Percentiles rank a stretch among this genome's conserved stretches.
Conservation (phyloP, 2,888 invertebrate genomes). For the Volucella zonaria region DNA sequence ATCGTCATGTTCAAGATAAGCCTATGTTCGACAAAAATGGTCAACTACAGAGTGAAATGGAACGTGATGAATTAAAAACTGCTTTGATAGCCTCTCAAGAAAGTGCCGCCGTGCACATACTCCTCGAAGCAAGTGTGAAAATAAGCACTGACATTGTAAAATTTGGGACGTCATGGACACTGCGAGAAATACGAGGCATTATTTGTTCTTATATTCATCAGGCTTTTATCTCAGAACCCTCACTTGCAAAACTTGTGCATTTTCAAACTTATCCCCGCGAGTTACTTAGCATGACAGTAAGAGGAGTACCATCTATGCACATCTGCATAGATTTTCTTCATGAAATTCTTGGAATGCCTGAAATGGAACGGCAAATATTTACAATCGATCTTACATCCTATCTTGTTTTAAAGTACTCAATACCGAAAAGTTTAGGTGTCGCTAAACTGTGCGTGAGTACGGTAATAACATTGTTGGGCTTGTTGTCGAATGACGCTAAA, state of each 20-base stretch:
- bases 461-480: constrained; percentile 90
- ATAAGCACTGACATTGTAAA: constrained; percentile 87
- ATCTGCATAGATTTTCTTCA: constrained; percentile 98
- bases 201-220: constrained; percentile 98
- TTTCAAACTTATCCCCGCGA: constrained; percentile 98
- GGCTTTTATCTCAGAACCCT: constrained; percentile 97
- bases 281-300: constrained; percentile 93
- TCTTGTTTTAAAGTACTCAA: constrained; percentile 95
- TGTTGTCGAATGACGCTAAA: constrained; percentile 90
- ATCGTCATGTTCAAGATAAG: constrained; percentile 92
- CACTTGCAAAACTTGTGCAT: constrained; percentile 96
- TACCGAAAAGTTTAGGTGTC: constrained; percentile 95
- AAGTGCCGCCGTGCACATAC: constrained; percentile 95
- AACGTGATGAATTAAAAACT: constrained; percentile 94
- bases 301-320: constrained; percentile 99
- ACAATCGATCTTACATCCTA: constrained; percentile 96
- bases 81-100: constrained; percentile 97
- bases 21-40: constrained; percentile 89
- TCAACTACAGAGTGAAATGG: constrained; percentile 89
- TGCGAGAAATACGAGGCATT: constrained; percentile 95
- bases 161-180: constrained; percentile 89
- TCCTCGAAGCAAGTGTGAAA: constrained; percentile 95
- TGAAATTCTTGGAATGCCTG: constrained; percentile 96
- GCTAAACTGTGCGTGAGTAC: constrained; percentile 95
- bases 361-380: constrained; percentile 96